Base-by-base conservation (phyloP, 2,888 invertebrate species). In the Hanleya hanleyi region DNA sequence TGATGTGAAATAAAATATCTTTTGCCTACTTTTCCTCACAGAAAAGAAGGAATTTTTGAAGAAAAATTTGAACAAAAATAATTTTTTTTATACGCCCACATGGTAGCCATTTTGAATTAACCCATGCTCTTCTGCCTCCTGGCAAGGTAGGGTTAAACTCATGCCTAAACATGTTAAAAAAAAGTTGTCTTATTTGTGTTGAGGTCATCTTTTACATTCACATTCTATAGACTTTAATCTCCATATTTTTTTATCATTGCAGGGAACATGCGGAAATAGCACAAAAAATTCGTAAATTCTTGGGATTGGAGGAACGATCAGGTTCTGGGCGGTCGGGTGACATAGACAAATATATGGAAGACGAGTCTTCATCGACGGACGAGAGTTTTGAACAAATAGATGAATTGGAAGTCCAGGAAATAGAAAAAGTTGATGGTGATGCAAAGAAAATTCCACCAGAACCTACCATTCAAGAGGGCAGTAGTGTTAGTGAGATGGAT, bases 201-300 rank as follows among this genome's bases (percentile, higher is more conserved):
- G 18, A 18, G 9, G 41, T 7, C 18, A 4, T 18, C 47, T 4
- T n/a, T 47, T 2, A 41, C 7, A n/a, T 18, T 22, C 47, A 7
- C 22, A n/a, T 47, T 47, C 47, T 22, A 18, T 47, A n/a, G 18
- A 22, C 7, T 47, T 7, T 4, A 4, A 1, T 15, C 3, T 33
- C 3, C 29, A 57, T 33, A 32, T 57, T 3, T 18, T 22, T 12
- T 65, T 49, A 41, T 12, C 57, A 69, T 41, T 77, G 0, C 69
- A 83, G 83, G 29, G 81, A 86, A 66, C 83, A 84, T 65, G 72
- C 80, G 22, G 66, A 69, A 26, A 71, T 86, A 50, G 84, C 83
- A 5, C 77, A 81, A 5, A 83, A 80, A 70, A 78, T 86, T 35
- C 71, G 79, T 29, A 72, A 67, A 12, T 86, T 84, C 70, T 78